These are phyloP conservation scores for Lapara coniferarum DNA, from an alignment of 2,888 invertebrate genomes.

Conservation along the genomic window DNA sequence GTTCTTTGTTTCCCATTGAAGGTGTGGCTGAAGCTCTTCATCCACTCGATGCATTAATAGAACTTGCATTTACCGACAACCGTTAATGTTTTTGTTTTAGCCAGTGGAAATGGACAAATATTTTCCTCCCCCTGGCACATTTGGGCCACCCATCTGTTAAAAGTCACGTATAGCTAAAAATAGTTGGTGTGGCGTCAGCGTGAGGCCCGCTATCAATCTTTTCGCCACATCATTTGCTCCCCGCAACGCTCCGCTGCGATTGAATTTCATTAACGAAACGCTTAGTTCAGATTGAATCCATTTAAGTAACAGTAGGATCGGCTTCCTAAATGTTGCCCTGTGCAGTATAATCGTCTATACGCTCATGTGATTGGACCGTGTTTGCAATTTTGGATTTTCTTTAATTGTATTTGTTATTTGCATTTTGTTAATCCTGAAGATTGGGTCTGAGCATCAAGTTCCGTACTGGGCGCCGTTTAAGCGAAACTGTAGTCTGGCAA, in stretches of 20 bases:
- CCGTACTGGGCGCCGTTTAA: not conserved
- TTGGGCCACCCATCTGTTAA: conserved; percentile 28
- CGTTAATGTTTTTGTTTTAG: not conserved
- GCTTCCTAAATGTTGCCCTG: conserved; percentile 57
- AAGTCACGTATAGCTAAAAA: conserved; percentile 31
- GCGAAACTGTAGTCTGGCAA: not conserved
- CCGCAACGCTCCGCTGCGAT: conserved; percentile 71
- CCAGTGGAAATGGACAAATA: not conserved
- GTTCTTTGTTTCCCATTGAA: too few species aligned
- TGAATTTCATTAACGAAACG: conserved; percentile 83
- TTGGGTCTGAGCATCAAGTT: not conserved
- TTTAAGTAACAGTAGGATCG: conserved; percentile 76
- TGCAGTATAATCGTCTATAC: conserved; percentile 48
- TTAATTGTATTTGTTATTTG: conserved; percentile 45
- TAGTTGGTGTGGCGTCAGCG: conserved; percentile 33
- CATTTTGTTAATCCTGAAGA: conserved; percentile 25
- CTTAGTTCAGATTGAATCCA: conserved; percentile 82
- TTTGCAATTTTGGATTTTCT: conserved; percentile 49
- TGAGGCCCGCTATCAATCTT: conserved; percentile 75
- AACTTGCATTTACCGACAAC: not conserved
- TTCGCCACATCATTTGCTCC: conserved; percentile 83
- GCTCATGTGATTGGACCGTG: conserved; percentile 41
- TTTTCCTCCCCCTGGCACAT: conserved; percentile 14
- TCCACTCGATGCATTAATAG: not conserved
- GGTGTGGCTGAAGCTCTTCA: not conserved